phyloP scores from a whole-genome alignment of 2,888 invertebrate genomes.

The Horisme vitalbata region DNA sequence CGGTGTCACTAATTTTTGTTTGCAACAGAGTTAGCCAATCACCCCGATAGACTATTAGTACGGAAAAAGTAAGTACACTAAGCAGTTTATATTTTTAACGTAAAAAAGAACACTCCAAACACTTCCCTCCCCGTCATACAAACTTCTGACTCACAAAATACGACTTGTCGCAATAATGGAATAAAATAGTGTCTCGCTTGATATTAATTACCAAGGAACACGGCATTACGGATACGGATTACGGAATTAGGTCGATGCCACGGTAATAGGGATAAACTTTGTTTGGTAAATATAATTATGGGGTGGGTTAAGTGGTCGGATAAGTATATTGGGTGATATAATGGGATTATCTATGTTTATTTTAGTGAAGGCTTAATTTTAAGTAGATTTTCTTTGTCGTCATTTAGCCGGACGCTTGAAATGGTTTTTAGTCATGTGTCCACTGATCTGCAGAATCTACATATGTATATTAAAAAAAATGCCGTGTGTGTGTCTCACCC shows the following conservation, averaged over 20 bases:
- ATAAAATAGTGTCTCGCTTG: conserved; percentile 72
- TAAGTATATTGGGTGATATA: conserved; percentile 35
- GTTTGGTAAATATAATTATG: conserved; percentile 46
- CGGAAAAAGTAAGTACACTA: no score
- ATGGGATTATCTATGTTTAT: conserved; percentile 31
- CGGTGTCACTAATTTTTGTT: no score
- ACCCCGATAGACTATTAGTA: no score
- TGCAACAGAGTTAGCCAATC: no score
- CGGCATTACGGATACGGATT: conserved; percentile 56
- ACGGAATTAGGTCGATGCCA: conserved; percentile 34
- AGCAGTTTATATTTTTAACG: background rate
- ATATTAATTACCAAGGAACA: conserved; percentile 77
- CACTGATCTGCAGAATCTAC: no score
- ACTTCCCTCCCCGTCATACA: conserved; percentile 35
- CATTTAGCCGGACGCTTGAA: no score
- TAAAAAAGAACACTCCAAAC: conserved; percentile 10
- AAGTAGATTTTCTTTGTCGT: background rate
- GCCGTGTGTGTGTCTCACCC: no score
- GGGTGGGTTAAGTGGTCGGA: conserved; percentile 39
- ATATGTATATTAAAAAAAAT: no score
- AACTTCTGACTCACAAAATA: conserved; percentile 62
- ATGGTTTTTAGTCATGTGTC: no score
- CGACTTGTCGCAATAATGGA: conserved; percentile 66
- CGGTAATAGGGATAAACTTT: conserved; percentile 52
- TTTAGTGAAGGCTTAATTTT: conserved; percentile 2